Base-by-base conservation (phyloP, 2,113 vertebrate genomes). In the Coreoperca whiteheadi region DNA sequence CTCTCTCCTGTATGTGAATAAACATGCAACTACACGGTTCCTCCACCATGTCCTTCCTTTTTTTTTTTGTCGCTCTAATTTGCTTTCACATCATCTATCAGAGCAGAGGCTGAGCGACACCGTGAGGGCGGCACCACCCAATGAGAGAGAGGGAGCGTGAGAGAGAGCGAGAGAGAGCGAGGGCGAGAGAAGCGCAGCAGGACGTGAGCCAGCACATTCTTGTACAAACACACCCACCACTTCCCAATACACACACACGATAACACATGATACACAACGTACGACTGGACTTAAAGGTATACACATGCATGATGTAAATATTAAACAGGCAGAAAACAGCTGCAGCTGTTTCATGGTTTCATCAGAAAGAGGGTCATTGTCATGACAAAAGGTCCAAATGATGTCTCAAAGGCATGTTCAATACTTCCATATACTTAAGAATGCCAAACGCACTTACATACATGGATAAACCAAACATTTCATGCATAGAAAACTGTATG, bases 171-270 rank as follows among this genome's bases (percentile, higher is more conserved):
- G 25, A 60, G 28, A 60, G 30, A 20, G 30, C 32, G n/a, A 57
- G 48, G 50, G 39, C 32, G 65, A 81, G 61, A 76, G 39, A 12
- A 51, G 72, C 15, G 72, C 81, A 87, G 81, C 41, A 54, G 60
- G 70, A 84, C 54, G 53, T 78, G 74, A 82, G 74, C 65, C 73
- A 77, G 56, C 46, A 48, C 69, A 78, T 78, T 61, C 30, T 60
- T 59, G 65, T 28, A 72, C 79, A 85, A 66, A 79, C 64, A 77
- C 56, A 53, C 56, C 41, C 41, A 63, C 25, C 64, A 70, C 30
- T 84, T 87, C 78, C 57, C n/a, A 53, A 7, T 28, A 5, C 50
- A 54, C 30, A 70, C 28, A 63, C 15, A 64, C 18, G 8, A 37
- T 34, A 15, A 57, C 9, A 57, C 25, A 50, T 34, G 20, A n/a